Conservation (phyloP, 2,113 vertebrate species). For the Dicrurus megarhynchus region DNA sequence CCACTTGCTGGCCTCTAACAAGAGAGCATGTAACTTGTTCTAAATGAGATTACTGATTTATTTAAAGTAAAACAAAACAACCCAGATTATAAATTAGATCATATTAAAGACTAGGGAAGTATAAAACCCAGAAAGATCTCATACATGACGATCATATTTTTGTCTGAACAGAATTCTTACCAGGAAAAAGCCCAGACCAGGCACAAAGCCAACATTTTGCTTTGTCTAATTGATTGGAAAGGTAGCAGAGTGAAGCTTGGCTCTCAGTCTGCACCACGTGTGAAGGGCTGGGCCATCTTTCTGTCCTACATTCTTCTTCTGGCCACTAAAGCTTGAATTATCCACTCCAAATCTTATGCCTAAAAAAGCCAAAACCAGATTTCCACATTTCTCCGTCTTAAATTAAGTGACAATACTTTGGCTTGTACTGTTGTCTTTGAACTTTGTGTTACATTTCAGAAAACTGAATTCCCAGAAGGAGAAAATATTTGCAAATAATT, state of each 20-base stretch:
- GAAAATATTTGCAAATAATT: neutral
- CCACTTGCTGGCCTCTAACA: neutral
- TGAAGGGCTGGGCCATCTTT: neutral
- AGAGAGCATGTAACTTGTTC: neutral
- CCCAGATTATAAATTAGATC: neutral
- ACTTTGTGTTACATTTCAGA: neutral
- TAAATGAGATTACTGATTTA: neutral
- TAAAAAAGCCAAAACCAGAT: neutral
- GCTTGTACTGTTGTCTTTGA: neutral
- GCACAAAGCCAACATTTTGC: neutral
- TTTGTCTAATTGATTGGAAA: neutral
- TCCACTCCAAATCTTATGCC: neutral
- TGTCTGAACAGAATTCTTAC: neutral
- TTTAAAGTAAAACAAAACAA: neutral
- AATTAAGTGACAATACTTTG: neutral
- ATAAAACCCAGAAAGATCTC: neutral
- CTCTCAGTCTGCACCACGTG: neutral
- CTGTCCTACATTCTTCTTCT: neutral
- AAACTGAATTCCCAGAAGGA: neutral
- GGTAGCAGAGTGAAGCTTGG: neutral
- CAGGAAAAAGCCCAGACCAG: neutral
- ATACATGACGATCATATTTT: neutral
- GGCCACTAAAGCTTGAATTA: neutral
- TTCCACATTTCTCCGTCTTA: neutral
- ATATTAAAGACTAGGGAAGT: neutral